Evolutionary conservation across 2,888 invertebrate genomes (phyloP), one percentile per base, ranked within the genome.

Genomic region (Malthinus flaveolus): DNA sequence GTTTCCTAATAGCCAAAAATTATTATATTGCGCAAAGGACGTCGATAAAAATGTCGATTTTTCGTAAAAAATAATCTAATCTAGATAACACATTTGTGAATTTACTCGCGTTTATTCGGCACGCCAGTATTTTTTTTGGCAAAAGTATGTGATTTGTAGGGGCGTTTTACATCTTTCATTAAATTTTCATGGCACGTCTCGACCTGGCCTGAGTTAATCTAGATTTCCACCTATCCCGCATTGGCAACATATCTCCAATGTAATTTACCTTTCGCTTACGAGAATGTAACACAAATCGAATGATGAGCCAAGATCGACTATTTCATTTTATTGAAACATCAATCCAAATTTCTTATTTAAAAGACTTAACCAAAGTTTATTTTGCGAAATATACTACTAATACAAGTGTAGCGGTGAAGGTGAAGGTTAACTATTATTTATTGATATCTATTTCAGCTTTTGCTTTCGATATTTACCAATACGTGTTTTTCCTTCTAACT

Each of bases 151-250:
- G 60, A 58, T 54, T 60, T 58, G 62, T 56, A 61, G 49, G 53
- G 47, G 51, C 58, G 46, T 63, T 67, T 64, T 66, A 63, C 66
- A 65, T 63, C 64, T 66, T 63, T 63, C 67, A 67, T 67, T 65
- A 67, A 67, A 65, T 64, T 67, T 67, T 66, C 66, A 61, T 57
- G 53, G 61, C 64, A 64, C 62, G 62, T 58, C 58, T 56, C 56
- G 56, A 57, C 59, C 61, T 49, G 52, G 53, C 37, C 15, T 35
- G 32, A 56, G 54, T 59, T 45, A 56, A 54, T 61, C 61, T 55
- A 45, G 54, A 62, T 57, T 64, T 58, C 53, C 47, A 62, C 59
- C 61, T 62, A 59, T 56, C 50, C 36, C 51, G 56, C 61, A 57
- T 50, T 49, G 58, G 46, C 52, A 39, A 37, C 50, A 47, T 54